phyloP scores from a whole-genome alignment of 35 echinoderm and acorn worm genomes.

The Nesometra sesokonis region DNA sequence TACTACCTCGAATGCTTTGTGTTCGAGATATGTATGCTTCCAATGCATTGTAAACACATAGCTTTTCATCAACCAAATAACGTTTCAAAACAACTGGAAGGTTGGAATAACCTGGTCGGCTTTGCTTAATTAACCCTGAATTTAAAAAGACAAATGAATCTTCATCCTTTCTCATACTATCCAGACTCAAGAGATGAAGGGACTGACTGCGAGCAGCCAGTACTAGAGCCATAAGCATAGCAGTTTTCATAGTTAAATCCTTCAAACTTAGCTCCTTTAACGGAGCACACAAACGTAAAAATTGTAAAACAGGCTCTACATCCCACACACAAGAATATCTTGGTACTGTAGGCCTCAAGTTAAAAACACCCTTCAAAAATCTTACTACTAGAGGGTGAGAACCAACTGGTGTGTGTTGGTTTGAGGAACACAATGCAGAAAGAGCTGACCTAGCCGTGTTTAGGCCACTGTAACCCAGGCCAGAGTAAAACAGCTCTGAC shows the following conservation, averaged over 20 bases:
- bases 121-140: constrained; percentile 5
- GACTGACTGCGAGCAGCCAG: neutral
- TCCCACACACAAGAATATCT: constrained; percentile 14
- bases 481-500: no score
- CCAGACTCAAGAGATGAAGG: neutral
- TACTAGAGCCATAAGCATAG: constrained; percentile 14
- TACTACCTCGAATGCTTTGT: neutral
- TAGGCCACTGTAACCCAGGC: no score
- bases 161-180: neutral
- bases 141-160: neutral
- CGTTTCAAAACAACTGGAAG: neutral
- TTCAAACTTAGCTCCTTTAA: constrained; percentile 3
- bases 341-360: constrained; percentile 16
- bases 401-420: no score
- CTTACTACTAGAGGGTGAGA: constrained; percentile 6
- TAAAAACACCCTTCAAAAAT: constrained; percentile 31
- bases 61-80: neutral
- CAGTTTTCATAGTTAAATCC: constrained; percentile 23
- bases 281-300: constrained; percentile 10
- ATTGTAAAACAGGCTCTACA: constrained; percentile 21
- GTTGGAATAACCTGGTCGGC: constrained; percentile 7
- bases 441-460: no score
- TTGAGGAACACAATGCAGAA: no score
- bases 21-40: constrained; percentile 1
- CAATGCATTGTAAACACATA: neutral